These are phyloP conservation scores for Caenorhabditis brenneri DNA, from an alignment of 1,140 invertebrate genomes.

Conservation along the genomic window DNA sequence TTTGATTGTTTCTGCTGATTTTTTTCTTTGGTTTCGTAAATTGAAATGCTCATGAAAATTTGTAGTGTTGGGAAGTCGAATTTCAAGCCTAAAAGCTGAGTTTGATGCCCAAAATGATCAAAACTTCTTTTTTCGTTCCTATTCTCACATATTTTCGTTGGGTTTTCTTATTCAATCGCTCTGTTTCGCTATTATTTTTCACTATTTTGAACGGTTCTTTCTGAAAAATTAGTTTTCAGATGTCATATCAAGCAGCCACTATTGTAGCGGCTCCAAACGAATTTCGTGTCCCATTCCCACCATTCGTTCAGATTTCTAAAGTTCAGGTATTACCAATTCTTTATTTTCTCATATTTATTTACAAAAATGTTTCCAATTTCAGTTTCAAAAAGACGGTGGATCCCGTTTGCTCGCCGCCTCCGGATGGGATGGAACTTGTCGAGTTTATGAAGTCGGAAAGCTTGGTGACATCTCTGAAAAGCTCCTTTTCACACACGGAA, in stretches of 20 bases:
- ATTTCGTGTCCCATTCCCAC: constrained; percentile 37
- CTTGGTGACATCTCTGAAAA: constrained; percentile 59
- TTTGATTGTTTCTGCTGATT: background rate
- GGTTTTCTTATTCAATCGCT: too few relatives aligned
- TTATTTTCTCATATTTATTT: background rate
- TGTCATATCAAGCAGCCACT: constrained; percentile 18
- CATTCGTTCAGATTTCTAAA: constrained; percentile 55
- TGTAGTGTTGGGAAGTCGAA: too few relatives aligned
- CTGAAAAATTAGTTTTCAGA: too few relatives aligned
- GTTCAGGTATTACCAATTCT: constrained; percentile 49
- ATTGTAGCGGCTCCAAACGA: constrained; percentile 53
- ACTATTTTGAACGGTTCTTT: too few relatives aligned
- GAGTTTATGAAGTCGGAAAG: constrained; percentile 63
- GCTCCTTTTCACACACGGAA: constrained; percentile 61
- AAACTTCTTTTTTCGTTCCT: too few relatives aligned
- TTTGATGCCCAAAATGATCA: too few relatives aligned
- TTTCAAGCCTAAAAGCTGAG: too few relatives aligned
- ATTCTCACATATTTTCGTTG: too few relatives aligned
- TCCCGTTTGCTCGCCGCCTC: constrained; percentile 59
- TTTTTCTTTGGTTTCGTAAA: too few relatives aligned
- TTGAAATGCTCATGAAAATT: too few relatives aligned
- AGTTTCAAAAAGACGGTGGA: constrained; percentile 65
- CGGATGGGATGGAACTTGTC: constrained; percentile 65
- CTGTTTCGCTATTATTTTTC: too few relatives aligned
- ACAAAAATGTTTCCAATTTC: constrained; percentile 47